Conservation (phyloP, 2,113 vertebrate genomes). For the Mionectes macconnelli region DNA sequence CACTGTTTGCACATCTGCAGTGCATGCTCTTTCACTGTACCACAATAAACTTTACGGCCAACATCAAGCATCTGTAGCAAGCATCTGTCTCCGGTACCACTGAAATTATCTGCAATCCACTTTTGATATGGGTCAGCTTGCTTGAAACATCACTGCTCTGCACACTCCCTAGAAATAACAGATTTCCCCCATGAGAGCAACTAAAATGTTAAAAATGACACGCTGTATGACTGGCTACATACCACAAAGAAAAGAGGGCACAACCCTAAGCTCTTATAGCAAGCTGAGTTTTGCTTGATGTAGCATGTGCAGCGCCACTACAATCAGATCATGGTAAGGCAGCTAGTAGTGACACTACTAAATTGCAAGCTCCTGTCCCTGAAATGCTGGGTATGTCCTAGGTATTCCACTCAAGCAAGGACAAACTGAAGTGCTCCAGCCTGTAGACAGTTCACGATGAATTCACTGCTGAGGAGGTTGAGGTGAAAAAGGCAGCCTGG, state of each 20-base stretch:
- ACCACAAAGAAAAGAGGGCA: neutral
- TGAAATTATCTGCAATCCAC: neutral
- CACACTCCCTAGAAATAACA: neutral
- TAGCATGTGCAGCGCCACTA: neutral
- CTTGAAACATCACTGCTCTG: neutral
- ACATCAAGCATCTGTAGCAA: neutral
- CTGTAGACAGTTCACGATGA: neutral
- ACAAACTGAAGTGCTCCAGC: neutral
- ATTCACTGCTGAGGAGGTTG: fast-evolving
- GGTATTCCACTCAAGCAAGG: neutral
- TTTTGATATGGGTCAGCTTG: neutral
- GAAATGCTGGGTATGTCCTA: neutral
- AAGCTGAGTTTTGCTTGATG: neutral
- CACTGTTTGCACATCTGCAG: neutral
- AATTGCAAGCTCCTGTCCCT: neutral
- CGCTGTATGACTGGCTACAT: neutral
- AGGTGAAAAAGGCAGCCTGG: neutral
- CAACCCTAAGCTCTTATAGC: neutral
- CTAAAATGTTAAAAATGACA: neutral
- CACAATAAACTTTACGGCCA: neutral
- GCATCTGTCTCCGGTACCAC: neutral
- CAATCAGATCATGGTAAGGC: neutral
- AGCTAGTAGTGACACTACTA: neutral
- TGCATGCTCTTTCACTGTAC: neutral
- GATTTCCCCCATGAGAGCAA: neutral